Base-by-base conservation (phyloP, 2,888 invertebrate species). In the Mimachlamys varia region DNA sequence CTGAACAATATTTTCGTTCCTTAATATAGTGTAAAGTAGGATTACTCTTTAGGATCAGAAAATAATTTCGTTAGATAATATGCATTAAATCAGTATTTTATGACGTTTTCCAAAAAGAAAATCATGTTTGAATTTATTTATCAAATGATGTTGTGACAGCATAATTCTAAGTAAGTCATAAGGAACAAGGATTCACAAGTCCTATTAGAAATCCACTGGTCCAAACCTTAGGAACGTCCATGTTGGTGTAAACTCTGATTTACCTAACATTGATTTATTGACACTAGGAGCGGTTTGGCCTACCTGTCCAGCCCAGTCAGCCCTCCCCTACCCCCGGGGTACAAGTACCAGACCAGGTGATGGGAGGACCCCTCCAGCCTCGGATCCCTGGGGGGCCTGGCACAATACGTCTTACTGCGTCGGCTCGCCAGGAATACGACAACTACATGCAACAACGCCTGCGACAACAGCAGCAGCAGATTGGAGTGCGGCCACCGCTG, bases 341-440 rank as follows among this genome's bases (percentile, higher is more conserved):
- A 50, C 88, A 89, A n/a, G 87, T 89, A 50, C 88, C 90, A n/a
- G 88, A 88, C 37, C 50, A 89, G 37, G 88, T 33, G 0, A 89
- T 89, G 76, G 55, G 37, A 55, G 76, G 76, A 33, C 33, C 76
- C 27, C 91, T 89, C 27, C 90, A 90, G 88, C 92, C 92, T 44
- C 88, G 92, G 38, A 94, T 94, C 89, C 93, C 94, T 4, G 93
- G 92, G 0, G 90, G 88, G 50, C 91, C 62, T n/a, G 92, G 90
- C 62, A 91, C 94, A 19, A 93, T 90, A n/a, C 91, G 93, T 15
- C 92, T 94, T 58, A 92, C 93, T 4, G 91, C 92, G 19, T 93
- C 91, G 10, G 95, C 94, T 87, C 91, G 96, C 38, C 96, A 96
- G 93, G 96, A 96, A 92, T 96, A 96, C 93, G 96, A 96, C 89